Percentiles rank a stretch among this genome's conserved stretches.
phyloP scores from a whole-genome alignment of 2,113 vertebrate species.

The Malurus alboscapulatus region DNA sequence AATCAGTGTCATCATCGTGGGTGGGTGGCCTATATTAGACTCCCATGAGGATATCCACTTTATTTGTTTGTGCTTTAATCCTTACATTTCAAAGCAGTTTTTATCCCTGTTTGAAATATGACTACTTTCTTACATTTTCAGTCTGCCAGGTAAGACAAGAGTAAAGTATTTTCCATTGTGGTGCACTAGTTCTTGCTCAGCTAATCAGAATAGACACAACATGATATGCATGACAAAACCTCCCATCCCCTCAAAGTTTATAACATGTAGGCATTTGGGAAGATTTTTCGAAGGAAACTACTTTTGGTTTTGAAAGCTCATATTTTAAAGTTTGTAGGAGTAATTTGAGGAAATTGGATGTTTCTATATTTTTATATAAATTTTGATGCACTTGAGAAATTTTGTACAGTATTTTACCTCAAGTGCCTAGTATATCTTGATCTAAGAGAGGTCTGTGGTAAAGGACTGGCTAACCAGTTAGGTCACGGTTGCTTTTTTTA shows the following conservation, averaged over 20 bases:
- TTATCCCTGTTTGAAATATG: neutral
- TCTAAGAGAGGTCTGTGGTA: neutral
- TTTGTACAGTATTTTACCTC: neutral
- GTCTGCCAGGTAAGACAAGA: neutral
- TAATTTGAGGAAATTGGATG: neutral
- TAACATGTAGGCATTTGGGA: neutral
- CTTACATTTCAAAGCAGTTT: neutral
- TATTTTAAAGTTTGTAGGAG: neutral
- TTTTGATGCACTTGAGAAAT: neutral
- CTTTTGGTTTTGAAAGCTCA: neutral
- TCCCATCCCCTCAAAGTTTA: neutral
- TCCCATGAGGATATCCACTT: accelerated
- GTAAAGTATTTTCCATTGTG: neutral
- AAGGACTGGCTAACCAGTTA: neutral
- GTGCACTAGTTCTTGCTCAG: neutral
- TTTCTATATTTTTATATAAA: neutral
- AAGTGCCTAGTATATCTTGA: neutral
- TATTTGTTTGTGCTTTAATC: neutral
- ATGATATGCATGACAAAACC: neutral
- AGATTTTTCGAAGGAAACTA: neutral
- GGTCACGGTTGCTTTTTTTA: neutral
- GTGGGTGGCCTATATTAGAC: neutral
- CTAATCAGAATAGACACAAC: neutral
- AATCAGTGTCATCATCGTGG: neutral
- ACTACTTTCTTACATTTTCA: neutral